Evolutionary conservation across 2,113 vertebrate genomes (phyloP), one percentile per base, ranked within the genome.

Genomic region (Hydrolagus affinis): DNA sequence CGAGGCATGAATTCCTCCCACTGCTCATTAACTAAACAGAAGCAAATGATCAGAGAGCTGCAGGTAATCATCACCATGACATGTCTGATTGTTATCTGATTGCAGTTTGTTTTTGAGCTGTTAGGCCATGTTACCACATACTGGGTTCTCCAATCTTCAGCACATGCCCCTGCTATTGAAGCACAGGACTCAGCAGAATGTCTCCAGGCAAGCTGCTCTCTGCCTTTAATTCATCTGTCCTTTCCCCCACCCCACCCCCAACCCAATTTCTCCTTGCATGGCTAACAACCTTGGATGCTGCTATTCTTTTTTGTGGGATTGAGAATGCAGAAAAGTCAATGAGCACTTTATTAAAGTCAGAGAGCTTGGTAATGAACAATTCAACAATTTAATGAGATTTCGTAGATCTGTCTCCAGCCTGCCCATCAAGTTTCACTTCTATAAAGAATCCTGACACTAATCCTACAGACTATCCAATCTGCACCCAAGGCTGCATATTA

Each of bases 331-430:
- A 93, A 95, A 95, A 94, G 93, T 94, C 94, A 95, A 93, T 94
- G 94, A 94, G 92, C 91, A 94, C 93, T 95, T 95, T 94, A 95
- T 95, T 95, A 95, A 91, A 94, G 91, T 87, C 91, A 93, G 92
- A 91, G 92, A 89, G 90, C 89, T 92, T 91, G 85, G 86, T 94
- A 94, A 95, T 94, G 94, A 94, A 94, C 94, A 94, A 95, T 94
- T 94, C 94, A 92, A 91, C 91, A 90, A 92, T 94, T 94, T 95
- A 95, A 95, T 95, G 94, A 94, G 92, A 95, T 95, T 95, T 92
- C 92, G 93, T 92, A 93, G 94, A 92, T 94, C 91, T 93, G 93
- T 94, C 93, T 94, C 91, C 88, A 94, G 90, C 92, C 93, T 94
- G 94, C 93, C 93, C 90, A 93, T 95, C 94, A 95, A 93, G 91